Evolutionary conservation across 2,888 invertebrate species (phyloP), one percentile per base, ranked within the genome.

Genomic region (Melanostoma scalare): DNA sequence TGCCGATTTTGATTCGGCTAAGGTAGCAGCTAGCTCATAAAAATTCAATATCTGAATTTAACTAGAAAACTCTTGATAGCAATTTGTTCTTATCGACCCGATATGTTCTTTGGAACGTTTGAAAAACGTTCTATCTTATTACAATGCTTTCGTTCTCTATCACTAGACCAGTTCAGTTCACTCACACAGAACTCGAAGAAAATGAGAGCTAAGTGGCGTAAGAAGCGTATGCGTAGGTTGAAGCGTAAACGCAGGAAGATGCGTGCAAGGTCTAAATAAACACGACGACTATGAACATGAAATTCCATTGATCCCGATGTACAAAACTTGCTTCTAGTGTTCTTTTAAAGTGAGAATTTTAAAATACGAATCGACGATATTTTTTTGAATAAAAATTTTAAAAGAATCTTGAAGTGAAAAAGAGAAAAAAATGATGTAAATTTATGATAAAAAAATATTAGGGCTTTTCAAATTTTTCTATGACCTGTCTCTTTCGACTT

Each of bases 231-330:
- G 98, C 97, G 98, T 92, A 97, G 98, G 96, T 95, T 98, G 94
- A 98, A 98, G 95, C 96, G 98, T 91, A 98, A 98, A 93, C 96
- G 98, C 95, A 97, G 98, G 96, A 98, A 98, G 97, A 98, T 98
- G 98, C 97, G 98, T 95, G 98, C 98, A 92, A 96, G 98, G 94
- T 98, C 97, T 91, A 97, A 97, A 93, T 96, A 96, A 93, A 92
- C 84, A 79, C 76, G 84, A 78, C 79, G 50, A 58, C 58, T 48
- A 75, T 67, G 77, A 78, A 44, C 9, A 72, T 73, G 78, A 73
- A n/a, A 84, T 84, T 84, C 84, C 84, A 79, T 72, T 76, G 46
- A 71, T 52, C 56, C 65, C 68, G 63, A 69, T 75, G 79, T 84
- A 84, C 84, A 84, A 78, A 79, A 53, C 52, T 71, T 75, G 71